These are phyloP conservation scores for Nixonia krombeini DNA, from an alignment of 1,140 invertebrate species.

Conservation along the genomic window DNA sequence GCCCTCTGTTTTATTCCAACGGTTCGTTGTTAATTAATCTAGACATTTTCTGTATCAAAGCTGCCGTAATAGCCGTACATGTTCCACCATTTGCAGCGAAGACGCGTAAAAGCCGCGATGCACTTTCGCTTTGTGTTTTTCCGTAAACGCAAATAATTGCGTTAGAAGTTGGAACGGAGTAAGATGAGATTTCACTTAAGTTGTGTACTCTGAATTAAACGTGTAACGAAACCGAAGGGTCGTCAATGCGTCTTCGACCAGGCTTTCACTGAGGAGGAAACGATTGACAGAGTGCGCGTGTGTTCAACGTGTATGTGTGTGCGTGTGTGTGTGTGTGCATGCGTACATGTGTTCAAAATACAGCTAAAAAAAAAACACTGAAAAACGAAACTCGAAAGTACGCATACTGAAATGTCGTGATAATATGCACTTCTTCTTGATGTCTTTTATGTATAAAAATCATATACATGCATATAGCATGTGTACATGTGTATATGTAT, in stretches of 20 bases:
- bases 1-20: no score
- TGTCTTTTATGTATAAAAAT: conserved; percentile 26
- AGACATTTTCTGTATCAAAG: no score
- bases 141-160: conserved; percentile 31
- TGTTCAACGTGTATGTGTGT: conserved; percentile 22
- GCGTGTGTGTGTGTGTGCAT: conserved; percentile 9
- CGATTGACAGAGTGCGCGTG: conserved; percentile 19
- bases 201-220: conserved; percentile 21
- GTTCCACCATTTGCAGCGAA: no score
- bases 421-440: conserved; percentile 21
- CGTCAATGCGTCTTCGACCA: conserved; percentile 33
- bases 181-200: conserved; percentile 33
- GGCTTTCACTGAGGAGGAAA: conserved; percentile 33
- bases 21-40: no score
- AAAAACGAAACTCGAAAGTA: conserved; percentile 10
- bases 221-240: conserved; percentile 28
- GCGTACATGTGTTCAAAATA: background rate
- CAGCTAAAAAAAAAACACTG: conserved; percentile 13
- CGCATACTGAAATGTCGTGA: background rate
- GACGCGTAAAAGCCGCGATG: no score
- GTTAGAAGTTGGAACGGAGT: no score
- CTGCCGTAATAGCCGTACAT: no score
- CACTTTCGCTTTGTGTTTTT: conserved; percentile 40
- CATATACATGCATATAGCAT: conserved; percentile 43
- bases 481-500: conserved; percentile 45